Conservation (phyloP, 2,888 invertebrate species). For the Baronia brevicornis region DNA sequence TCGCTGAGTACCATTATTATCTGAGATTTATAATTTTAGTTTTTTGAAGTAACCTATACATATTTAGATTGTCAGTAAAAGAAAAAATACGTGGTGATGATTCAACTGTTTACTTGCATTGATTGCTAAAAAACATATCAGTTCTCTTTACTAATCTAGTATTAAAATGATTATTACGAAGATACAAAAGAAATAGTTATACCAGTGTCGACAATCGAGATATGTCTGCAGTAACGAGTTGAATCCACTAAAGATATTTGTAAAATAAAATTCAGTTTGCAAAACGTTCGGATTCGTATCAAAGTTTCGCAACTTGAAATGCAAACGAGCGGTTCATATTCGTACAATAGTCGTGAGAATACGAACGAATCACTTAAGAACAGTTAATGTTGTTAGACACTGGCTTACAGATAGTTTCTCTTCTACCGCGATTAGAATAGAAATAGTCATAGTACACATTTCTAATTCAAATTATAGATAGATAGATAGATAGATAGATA, state of each 20-base stretch:
- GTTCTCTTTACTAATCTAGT: no score
- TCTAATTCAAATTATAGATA: no score
- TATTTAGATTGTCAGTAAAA: no score
- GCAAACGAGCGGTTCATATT: constrained; percentile 4
- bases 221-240: neutral
- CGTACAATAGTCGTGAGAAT: constrained; percentile 3
- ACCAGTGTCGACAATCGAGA: neutral
- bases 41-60: no score
- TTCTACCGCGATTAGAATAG: neutral
- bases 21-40: no score
- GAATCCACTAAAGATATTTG: constrained; percentile 3
- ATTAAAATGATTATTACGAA: no score
- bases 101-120: no score
- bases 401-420: neutral
- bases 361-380: constrained; percentile 7
- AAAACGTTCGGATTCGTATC: constrained; percentile 6
- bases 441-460: neutral
- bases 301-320: constrained; percentile 6
- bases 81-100: no score
- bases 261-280: constrained; percentile 3
- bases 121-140: no score
- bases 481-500: no score
- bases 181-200: no score
- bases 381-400: neutral
- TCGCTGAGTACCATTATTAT: no score